Evolutionary conservation across 1,140 invertebrate genomes (phyloP), one percentile per base, ranked within the genome.

Genomic region (Heliconius hewitsoni): DNA sequence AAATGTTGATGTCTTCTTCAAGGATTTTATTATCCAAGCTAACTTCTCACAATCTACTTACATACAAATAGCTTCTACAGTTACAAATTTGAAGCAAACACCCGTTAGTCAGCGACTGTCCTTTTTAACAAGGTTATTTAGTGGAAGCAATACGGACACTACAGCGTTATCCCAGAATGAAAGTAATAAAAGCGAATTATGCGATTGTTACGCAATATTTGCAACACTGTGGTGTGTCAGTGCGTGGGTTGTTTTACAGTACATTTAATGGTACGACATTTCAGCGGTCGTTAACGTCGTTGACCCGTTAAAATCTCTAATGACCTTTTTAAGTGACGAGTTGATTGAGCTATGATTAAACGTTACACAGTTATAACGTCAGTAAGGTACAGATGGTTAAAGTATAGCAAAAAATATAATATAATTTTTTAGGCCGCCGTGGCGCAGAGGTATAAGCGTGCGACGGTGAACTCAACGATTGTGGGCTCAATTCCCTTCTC

Each of bases 221-320:
- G 60, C 77, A 34, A 71, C 73, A 70, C 19, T 34, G 75, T 76
- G 71, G 34, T 37, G 34, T 37, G 57, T 37, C 77, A 74, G 72
- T 74, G 77, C 71, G 77, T 73, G 39, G 77, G 72, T 9, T 73
- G 77, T 71, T 74, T 79, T 74, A 79, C 77, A 70, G 73, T 52
- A 39, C 19, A 70, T 79, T 79, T 79, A 79, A 74, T 78, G 52
- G 50, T 52, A 60, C 72, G 72, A 30, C 77, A 27, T 79, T 66
- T 74, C 77, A 74, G 73, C 73, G 73, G 55, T 46, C 39, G 71
- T 19, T 46, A 46, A 16, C 42, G 42, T 23, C 73, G 73, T 73
- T 78, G 73, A 78, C 71, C 71, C 42, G 52, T 60, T 71, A 76
- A 76, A 60, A n/a, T 71, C 55, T 19, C 57, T 55, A 76, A 76